These are phyloP conservation scores for Eleginops maclovinus DNA, from an alignment of 2,113 vertebrate species.

Conservation along the genomic window DNA sequence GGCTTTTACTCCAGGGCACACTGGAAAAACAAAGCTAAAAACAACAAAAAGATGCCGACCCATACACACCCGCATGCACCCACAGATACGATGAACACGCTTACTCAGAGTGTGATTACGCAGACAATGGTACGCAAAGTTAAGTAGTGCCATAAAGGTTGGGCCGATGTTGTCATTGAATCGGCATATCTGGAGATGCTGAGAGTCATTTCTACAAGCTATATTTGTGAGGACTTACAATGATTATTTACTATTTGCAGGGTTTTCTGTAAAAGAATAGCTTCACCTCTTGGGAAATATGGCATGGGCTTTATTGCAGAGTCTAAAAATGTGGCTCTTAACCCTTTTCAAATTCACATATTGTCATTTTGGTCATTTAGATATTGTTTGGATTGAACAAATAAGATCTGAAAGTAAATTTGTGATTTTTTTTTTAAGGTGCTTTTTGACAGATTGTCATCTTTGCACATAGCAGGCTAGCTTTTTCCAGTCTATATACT, in stretches of 20 bases:
- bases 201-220: background rate
- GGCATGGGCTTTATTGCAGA: background rate
- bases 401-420: background rate
- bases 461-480: background rate
- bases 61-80: constrained; percentile 15
- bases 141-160: background rate
- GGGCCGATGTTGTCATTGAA: constrained; percentile 27
- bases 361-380: background rate
- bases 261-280: background rate
- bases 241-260: background rate
- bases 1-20: constrained; percentile 69
- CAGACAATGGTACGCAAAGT: constrained; percentile 11
- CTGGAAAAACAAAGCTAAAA: constrained; percentile 64
- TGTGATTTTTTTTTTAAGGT: background rate
- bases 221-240: background rate
- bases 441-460: background rate
- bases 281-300: background rate
- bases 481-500: background rate
- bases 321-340: background rate
- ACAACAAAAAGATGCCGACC: constrained; percentile 58
- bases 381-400: background rate
- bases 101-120: constrained; percentile 48
- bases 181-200: background rate
- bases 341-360: background rate
- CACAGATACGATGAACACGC: constrained; percentile 10